Evolutionary conservation across 2,113 vertebrate species (phyloP).

Genomic region (Rynchops niger): DNA sequence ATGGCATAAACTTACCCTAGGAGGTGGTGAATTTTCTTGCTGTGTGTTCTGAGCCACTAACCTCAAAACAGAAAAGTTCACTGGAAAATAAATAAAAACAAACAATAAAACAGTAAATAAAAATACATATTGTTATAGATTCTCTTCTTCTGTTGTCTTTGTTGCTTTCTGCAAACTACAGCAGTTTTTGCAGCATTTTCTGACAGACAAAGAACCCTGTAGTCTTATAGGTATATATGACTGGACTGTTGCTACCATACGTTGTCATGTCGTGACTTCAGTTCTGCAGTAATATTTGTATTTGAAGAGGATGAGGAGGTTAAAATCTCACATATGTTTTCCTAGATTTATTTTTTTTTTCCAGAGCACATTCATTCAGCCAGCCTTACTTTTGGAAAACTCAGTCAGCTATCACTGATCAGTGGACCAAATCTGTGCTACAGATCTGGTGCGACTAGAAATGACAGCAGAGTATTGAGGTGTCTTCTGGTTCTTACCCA

Average conservation of each 20-base stretch:
- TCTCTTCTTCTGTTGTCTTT: not conserved
- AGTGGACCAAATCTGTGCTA: not conserved
- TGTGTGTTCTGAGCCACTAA: not conserved
- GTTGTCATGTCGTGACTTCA: not conserved
- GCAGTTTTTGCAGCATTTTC: not conserved
- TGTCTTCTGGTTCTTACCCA: not conserved
- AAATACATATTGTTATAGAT: accelerated
- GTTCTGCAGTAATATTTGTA: not conserved
- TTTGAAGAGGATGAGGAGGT: not conserved
- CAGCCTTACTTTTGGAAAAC: not conserved
- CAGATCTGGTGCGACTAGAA: not conserved
- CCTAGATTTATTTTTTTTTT: not conserved
- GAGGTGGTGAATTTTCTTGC: not conserved
- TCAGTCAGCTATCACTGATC: not conserved
- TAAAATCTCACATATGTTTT: not conserved
- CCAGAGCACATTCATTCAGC: accelerated
- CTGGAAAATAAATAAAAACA: not conserved
- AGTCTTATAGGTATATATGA: not conserved
- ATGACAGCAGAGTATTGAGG: not conserved
- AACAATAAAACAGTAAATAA: not conserved
- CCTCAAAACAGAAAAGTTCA: not conserved
- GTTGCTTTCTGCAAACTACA: not conserved
- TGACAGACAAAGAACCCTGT: not conserved
- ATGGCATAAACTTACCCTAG: not conserved
- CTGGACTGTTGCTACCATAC: not conserved